A percentile compares a stretch with the other conserved stretches of the same genome.
Evolutionary conservation across 2,888 invertebrate species (phyloP).

Genomic region (Zele albiditarsus): DNA sequence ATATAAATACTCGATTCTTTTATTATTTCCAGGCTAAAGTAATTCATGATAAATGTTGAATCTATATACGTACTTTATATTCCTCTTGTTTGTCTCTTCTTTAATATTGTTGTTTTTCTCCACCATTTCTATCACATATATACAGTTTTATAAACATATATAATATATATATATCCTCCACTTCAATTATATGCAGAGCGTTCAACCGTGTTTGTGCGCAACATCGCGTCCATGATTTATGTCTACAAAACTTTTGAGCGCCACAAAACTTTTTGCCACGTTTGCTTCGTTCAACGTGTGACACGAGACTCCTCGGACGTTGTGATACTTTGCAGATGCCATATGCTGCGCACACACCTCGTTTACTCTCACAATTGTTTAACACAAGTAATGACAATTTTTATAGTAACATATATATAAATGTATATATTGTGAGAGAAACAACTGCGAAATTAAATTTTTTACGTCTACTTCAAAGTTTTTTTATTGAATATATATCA

Average conservation of each 20-base stretch:
- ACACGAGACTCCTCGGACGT: slow-evolving; percentile 34
- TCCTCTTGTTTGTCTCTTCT: too few relatives aligned
- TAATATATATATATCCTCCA: not conserved
- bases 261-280: slow-evolving; percentile 48
- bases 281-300: slow-evolving; percentile 44
- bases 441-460: not conserved
- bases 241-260: slow-evolving; percentile 40
- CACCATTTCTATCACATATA: not conserved
- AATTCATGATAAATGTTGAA: too few relatives aligned
- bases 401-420: not conserved
- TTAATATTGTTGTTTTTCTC: not conserved
- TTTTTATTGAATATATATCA: not conserved
- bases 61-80: too few relatives aligned
- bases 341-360: slow-evolving; percentile 32
- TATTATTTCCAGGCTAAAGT: too few relatives aligned
- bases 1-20: too few relatives aligned
- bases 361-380: slow-evolving; percentile 23
- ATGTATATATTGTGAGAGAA: not conserved
- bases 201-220: slow-evolving; percentile 39
- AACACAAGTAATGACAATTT: slow-evolving; percentile 6
- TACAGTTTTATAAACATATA: not conserved
- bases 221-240: slow-evolving; percentile 49
- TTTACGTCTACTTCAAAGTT: not conserved
- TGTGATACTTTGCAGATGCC: slow-evolving; percentile 42
- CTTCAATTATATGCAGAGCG: slow-evolving; percentile 13